Percentiles rank a stretch among this genome's conserved stretches.
These are phyloP conservation scores for Chascanopsetta lugubris DNA, from an alignment of 2,113 vertebrate species.

Conservation along the genomic window DNA sequence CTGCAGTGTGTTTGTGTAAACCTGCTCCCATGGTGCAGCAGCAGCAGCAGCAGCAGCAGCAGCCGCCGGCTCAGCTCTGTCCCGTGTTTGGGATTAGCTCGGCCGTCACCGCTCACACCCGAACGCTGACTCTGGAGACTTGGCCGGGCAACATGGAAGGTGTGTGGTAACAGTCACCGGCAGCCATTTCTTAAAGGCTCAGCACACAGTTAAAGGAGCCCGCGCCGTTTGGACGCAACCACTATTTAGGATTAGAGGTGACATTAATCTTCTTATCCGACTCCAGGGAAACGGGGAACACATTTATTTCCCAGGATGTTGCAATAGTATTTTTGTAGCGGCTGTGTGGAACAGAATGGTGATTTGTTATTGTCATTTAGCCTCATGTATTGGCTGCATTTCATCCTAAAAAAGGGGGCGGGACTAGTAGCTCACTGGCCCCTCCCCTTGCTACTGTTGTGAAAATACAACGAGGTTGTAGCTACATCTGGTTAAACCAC, in stretches of 20 bases:
- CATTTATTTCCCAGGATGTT: neutral
- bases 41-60: conserved; percentile 20
- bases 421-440: neutral
- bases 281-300: neutral
- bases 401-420: neutral
- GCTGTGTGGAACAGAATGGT: neutral
- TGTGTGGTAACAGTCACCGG: neutral
- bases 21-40: conserved; percentile 14
- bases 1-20: conserved; percentile 21
- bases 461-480: neutral
- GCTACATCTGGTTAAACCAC: conserved; percentile 38
- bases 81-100: conserved; percentile 69
- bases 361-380: no score
- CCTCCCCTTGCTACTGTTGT: neutral
- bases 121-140: conserved; percentile 11
- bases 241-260: neutral
- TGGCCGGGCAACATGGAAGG: neutral
- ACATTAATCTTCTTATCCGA: neutral
- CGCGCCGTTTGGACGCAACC: neutral
- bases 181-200: conserved; percentile 8
- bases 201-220: neutral
- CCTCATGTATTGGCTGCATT: neutral
- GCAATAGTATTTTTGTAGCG: neutral
- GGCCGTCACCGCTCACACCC: neutral
- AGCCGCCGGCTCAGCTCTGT: conserved; percentile 63